Base-by-base conservation (phyloP, 2,888 invertebrate species). In the Eulithis testata region DNA sequence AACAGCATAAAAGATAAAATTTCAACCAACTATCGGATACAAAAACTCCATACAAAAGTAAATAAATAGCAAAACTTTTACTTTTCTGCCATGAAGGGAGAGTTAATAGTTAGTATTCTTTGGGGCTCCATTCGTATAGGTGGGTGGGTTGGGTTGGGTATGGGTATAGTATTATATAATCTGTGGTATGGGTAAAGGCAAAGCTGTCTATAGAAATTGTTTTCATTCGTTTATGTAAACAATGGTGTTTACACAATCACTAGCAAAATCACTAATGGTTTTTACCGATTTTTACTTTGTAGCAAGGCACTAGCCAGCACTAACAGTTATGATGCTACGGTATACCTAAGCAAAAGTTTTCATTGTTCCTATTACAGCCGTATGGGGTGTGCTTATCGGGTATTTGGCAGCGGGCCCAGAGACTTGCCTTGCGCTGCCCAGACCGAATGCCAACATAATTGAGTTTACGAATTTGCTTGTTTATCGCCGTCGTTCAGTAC, bases 391-490 rank as follows among this genome's bases (percentile, higher is more conserved):
- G 77, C 80, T 80, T 76, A 79, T 76, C 78, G 79, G 81, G 77
- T 76, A 80, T 74, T 84, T 90, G 89, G 90, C 89, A 84, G 64
- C 54, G 66, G 69, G 84, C 87, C 87, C 79, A 73, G 72, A 72
- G 76, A 76, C 76, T 54, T 84, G 81, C 84, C 74, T 73, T 60
- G 77, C 74, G 75, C 78, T 82, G 64, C 77, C 78, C 70, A 76
- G 73, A 60, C 78, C 77, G 76, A 77, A 82, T 83, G 43, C 60
- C 53, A 60, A 63, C 60, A 47, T 56, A 84, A 84, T 62, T 83
- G 76, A 81, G 75, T 78, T 79, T 78, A 79, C 73, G 71, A 78
- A 79, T 77, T 74, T 78, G 76, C 74, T 76, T 74, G 71, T 78
- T 74, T 77, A 79, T 78, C 76, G 78, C 76, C 75, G 47, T 57